A percentile compares a stretch with the other conserved stretches of the same genome.
phyloP scores from a whole-genome alignment of 2,888 invertebrate species.

The Noctua comes region DNA sequence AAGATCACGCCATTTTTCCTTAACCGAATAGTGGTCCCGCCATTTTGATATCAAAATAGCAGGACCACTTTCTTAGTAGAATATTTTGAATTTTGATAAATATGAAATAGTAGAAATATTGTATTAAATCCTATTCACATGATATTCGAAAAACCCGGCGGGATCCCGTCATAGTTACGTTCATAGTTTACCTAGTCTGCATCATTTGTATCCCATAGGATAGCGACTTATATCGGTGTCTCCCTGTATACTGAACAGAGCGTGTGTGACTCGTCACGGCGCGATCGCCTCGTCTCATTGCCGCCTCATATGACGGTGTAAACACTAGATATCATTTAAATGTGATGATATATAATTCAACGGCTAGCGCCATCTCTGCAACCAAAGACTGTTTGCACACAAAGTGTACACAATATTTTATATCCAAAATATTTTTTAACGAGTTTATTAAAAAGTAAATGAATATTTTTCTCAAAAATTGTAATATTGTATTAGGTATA shows the following conservation, averaged over 20 bases:
- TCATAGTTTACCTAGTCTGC: slow-evolving; percentile 73
- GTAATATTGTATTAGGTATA: slow-evolving; percentile 36
- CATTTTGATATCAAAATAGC: no score
- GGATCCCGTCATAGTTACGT: no score
- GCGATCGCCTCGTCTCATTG: not conserved
- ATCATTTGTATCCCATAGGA: slow-evolving; percentile 65
- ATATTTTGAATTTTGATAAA: no score
- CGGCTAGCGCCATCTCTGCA: slow-evolving; percentile 54
- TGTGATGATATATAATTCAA: slow-evolving; percentile 49
- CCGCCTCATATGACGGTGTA: not conserved
- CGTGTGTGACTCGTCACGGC: not conserved
- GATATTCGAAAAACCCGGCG: no score
- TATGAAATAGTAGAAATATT: no score
- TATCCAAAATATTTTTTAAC: slow-evolving; percentile 65
- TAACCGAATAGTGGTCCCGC: no score
- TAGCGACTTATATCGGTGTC: slow-evolving; percentile 22
- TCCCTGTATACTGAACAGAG: slow-evolving; percentile 1
- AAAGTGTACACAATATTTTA: slow-evolving; percentile 62
- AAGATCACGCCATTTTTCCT: no score
- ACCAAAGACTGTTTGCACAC: slow-evolving; percentile 70
- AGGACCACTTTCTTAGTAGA: no score
- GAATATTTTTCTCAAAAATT: slow-evolving; percentile 55
- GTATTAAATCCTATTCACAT: no score
- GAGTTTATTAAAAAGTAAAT: slow-evolving; percentile 47
- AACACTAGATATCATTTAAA: slow-evolving; percentile 43